A percentile compares a stretch with the other conserved stretches of the same genome.
Conservation (phyloP, 2,113 vertebrate genomes). For the Beaufortia kweichowensis region DNA sequence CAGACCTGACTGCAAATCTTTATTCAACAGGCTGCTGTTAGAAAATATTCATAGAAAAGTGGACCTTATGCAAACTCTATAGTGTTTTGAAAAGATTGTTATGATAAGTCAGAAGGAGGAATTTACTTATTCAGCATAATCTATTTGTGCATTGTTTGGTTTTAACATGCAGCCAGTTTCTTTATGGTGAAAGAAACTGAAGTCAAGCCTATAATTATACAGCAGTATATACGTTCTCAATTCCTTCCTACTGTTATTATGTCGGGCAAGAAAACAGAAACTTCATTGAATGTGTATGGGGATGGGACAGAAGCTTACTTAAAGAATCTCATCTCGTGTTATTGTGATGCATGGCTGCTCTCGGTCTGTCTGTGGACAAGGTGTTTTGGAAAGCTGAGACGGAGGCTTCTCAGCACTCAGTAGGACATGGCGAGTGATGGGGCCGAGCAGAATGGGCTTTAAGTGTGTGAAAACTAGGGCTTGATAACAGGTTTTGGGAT, state of each 20-base stretch:
- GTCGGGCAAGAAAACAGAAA: background rate
- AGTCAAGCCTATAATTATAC: background rate
- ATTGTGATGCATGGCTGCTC: conserved; percentile 1
- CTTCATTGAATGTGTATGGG: background rate
- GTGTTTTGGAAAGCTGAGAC: conserved; percentile 77
- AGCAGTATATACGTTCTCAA: background rate
- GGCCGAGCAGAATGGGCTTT: conserved; percentile 68
- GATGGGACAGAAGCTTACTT: background rate
- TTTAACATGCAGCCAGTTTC: background rate
- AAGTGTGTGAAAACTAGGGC: conserved; percentile 75
- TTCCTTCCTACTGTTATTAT: conserved; percentile 9
- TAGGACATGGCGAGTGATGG: conserved; percentile 76
- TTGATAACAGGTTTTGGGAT: conserved; percentile 76
- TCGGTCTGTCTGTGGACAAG: conserved; percentile 65
- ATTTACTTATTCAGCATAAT: too few relatives aligned
- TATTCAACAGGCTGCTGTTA: too few relatives aligned
- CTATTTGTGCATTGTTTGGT: too few relatives aligned
- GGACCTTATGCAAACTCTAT: too few relatives aligned
- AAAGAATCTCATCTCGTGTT: background rate
- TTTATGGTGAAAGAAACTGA: background rate
- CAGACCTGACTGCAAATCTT: too few relatives aligned
- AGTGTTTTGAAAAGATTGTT: too few relatives aligned
- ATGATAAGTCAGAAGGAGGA: too few relatives aligned
- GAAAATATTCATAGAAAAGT: too few relatives aligned
- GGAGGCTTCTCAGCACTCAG: conserved; percentile 69